A percentile compares a stretch with the other conserved stretches of the same genome.
phyloP scores from a whole-genome alignment of 2,797 vertebrate species.

The Galago senegalensis region DNA sequence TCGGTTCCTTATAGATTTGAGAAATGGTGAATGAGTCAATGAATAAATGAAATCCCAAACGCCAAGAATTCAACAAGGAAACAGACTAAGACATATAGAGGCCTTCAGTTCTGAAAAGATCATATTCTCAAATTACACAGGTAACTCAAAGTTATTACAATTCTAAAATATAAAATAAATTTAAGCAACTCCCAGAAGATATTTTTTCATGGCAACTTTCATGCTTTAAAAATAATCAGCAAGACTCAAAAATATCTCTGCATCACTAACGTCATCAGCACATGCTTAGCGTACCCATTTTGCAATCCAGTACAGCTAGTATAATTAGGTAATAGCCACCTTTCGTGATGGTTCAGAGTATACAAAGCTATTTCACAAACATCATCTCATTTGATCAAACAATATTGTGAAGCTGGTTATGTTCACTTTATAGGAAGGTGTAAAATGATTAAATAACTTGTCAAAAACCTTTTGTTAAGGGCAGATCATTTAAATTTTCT shows the following conservation, averaged over 20 bases:
- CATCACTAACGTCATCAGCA: background rate
- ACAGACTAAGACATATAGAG: background rate
- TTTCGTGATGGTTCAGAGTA: background rate
- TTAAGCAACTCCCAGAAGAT: conserved; percentile 23
- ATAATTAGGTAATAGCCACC: conserved; percentile 6
- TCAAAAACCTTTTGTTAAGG: background rate
- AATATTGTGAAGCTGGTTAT: background rate
- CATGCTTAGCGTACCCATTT: background rate
- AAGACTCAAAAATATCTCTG: conserved; percentile 1
- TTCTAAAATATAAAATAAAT: conserved; percentile 22
- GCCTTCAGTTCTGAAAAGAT: background rate
- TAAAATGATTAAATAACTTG: conserved; percentile 6
- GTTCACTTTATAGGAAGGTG: conserved; percentile 8
- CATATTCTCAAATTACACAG: background rate
- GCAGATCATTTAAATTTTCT: background rate
- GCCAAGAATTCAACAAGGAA: background rate
- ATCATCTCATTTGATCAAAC: conserved; percentile 9
- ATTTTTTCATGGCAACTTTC: background rate
- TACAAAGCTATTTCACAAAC: background rate
- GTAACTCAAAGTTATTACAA: conserved; percentile 31
- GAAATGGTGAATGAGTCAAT: conserved; percentile 21
- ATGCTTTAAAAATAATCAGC: conserved; percentile 7
- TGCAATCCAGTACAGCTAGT: background rate
- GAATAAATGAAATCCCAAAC: conserved; percentile 7
- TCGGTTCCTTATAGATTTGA: background rate